These are phyloP conservation scores for Brachyrhaphis roseni DNA, from an alignment of 2,797 vertebrate genomes.

Conservation along the genomic window DNA sequence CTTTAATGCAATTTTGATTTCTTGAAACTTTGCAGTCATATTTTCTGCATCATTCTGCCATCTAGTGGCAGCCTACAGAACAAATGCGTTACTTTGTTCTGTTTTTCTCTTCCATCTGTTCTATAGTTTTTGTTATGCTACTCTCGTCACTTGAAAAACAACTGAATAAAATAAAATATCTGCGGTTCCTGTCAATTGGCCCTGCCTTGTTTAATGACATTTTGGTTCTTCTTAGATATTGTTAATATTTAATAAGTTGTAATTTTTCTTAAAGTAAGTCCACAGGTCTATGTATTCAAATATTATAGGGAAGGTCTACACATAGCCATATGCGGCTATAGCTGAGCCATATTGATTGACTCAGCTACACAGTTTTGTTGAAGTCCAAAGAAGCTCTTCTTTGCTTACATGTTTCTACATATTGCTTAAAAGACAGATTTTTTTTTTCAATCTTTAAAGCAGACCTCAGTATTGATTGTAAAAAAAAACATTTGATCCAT, in stretches of 20 bases:
- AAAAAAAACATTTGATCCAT: too few species aligned
- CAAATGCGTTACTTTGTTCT: neutral
- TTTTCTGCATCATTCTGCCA: slow-evolving; percentile 48
- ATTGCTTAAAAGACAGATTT: too few species aligned
- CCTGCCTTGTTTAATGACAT: neutral
- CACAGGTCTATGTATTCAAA: neutral
- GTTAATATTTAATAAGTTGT: neutral
- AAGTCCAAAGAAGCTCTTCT: neutral
- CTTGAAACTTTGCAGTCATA: neutral
- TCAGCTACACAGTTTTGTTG: neutral
- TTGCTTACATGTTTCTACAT: too few species aligned
- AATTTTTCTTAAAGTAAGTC: neutral
- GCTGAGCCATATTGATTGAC: neutral
- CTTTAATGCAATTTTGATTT: neutral
- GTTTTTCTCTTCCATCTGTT: neutral
- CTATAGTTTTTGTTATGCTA: slow-evolving; percentile 83
- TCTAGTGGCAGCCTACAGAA: slow-evolving; percentile 52
- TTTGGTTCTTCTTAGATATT: neutral
- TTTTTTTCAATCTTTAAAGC: neutral
- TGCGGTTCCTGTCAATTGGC: neutral
- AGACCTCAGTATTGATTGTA: neutral
- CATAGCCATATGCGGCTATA: neutral
- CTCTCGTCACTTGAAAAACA: slow-evolving; percentile 76
- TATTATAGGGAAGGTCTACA: neutral
- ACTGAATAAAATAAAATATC: neutral